Percentiles rank a stretch among this genome's conserved stretches.
phyloP scores from a whole-genome alignment of 2,888 invertebrate genomes.

The Philhelius pedissequus region DNA sequence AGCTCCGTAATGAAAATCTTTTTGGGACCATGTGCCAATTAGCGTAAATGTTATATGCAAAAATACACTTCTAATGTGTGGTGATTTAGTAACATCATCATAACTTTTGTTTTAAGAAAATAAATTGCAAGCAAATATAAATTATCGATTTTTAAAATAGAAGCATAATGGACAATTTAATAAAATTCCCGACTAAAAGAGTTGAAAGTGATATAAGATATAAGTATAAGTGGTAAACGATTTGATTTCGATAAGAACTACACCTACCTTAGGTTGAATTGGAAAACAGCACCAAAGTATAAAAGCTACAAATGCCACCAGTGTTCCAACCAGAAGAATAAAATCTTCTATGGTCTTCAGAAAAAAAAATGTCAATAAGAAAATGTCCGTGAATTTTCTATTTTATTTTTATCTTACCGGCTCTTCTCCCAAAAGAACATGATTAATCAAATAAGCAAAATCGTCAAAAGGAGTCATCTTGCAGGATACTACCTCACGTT shows the following conservation, averaged over 20 bases:
- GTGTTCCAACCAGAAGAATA: constrained; percentile 82
- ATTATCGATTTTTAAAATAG: background rate
- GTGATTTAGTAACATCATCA: too few species aligned
- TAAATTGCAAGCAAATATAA: too few species aligned
- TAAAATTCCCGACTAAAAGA: background rate
- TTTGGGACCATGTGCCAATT: too few species aligned
- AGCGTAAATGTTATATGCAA: too few species aligned
- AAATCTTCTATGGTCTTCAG: constrained; percentile 82
- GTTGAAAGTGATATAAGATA: background rate
- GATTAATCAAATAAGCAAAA: constrained; percentile 82
- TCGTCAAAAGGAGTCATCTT: constrained; percentile 82
- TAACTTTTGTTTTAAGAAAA: too few species aligned
- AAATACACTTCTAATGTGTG: too few species aligned
- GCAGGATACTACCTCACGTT: background rate
- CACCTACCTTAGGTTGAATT: constrained; percentile 79
- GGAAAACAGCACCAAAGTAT: constrained; percentile 84
- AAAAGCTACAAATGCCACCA: constrained; percentile 83
- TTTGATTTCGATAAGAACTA: constrained; percentile 15
- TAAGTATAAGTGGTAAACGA: too few species aligned
- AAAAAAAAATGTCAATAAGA: constrained; percentile 3
- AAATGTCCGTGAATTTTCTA: background rate
- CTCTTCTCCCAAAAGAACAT: constrained; percentile 82
- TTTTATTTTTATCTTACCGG: constrained; percentile 79
- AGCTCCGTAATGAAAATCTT: too few species aligned
- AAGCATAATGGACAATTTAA: background rate